phyloP scores from a whole-genome alignment of 2,888 invertebrate genomes.

The Mesorhabditis spiculigera region DNA sequence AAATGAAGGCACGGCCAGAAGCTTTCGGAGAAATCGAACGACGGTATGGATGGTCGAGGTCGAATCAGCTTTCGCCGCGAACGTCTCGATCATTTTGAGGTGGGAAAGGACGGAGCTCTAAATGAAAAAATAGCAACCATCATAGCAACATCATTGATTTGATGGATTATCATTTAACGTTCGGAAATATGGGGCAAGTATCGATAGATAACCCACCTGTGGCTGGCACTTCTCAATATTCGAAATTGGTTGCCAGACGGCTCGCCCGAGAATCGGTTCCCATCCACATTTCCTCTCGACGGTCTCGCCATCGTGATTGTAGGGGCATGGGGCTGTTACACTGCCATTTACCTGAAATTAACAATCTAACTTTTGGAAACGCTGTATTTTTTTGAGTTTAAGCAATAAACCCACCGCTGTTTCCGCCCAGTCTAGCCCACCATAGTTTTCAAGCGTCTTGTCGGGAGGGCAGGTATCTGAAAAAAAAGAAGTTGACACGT shows the following conservation, averaged over 20 bases:
- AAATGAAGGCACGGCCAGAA: slow-evolving; percentile 51
- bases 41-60: slow-evolving; percentile 45
- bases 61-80: slow-evolving; percentile 41
- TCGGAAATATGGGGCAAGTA: too few relatives aligned
- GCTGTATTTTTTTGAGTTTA: too few relatives aligned
- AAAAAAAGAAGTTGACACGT: too few relatives aligned
- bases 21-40: slow-evolving; percentile 39
- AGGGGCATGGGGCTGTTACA: slow-evolving; percentile 20
- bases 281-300: slow-evolving; percentile 30
- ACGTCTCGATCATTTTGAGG: slow-evolving; percentile 53
- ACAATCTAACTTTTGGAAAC: too few relatives aligned
- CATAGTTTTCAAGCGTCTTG: slow-evolving; percentile 34
- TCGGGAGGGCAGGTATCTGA: not conserved
- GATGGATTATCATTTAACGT: too few relatives aligned
- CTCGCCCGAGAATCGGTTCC: slow-evolving; percentile 29
- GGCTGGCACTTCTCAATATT: slow-evolving; percentile 29
- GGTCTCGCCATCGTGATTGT: slow-evolving; percentile 29
- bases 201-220: too few relatives aligned
- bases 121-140: slow-evolving; percentile 7
- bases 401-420: slow-evolving; percentile 16
- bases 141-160: not conserved
- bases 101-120: slow-evolving; percentile 52
- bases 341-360: not conserved
- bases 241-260: slow-evolving; percentile 27
- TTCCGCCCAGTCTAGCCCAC: slow-evolving; percentile 51